Evolutionary conservation across 2,888 invertebrate genomes (phyloP).

Genomic region (Drosophila longiperda): DNA sequence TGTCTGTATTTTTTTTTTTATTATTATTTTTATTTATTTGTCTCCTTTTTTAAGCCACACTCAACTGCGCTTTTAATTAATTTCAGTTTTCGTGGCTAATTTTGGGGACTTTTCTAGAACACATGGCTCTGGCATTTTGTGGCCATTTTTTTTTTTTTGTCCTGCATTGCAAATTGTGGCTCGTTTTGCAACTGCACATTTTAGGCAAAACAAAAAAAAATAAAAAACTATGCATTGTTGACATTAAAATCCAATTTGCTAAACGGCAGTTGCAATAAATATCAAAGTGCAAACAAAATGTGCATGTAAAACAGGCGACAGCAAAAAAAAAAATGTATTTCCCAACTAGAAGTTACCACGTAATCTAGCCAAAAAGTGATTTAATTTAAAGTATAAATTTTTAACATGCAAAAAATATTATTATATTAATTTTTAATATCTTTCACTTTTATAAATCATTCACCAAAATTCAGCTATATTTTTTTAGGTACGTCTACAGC

Average conservation of each 20-base stretch:
- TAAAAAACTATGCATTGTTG: slow-evolving; percentile 30
- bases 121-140: slow-evolving; percentile 1
- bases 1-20: slow-evolving; percentile 2
- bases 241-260: slow-evolving; percentile 64
- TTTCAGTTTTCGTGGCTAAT: slow-evolving; percentile 25
- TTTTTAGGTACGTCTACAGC: neutral
- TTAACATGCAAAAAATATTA: neutral
- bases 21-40: slow-evolving; percentile 5
- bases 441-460: neutral
- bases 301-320: slow-evolving; percentile 2
- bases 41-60: neutral
- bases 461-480: neutral
- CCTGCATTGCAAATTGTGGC: slow-evolving; percentile 15
- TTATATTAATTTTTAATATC: neutral
- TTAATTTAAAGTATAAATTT: neutral
- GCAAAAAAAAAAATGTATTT: no score
- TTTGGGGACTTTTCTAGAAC: neutral
- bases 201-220: slow-evolving; percentile 3
- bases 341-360: slow-evolving; percentile 1
- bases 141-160: neutral
- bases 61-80: slow-evolving; percentile 24
- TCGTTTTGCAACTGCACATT: slow-evolving; percentile 8
- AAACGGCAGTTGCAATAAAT: slow-evolving; percentile 43
- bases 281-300: slow-evolving; percentile 26
- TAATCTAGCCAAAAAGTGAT: neutral